Evolutionary conservation across 2,888 invertebrate species (phyloP).

Genomic region (Tenthredo distinguenda): DNA sequence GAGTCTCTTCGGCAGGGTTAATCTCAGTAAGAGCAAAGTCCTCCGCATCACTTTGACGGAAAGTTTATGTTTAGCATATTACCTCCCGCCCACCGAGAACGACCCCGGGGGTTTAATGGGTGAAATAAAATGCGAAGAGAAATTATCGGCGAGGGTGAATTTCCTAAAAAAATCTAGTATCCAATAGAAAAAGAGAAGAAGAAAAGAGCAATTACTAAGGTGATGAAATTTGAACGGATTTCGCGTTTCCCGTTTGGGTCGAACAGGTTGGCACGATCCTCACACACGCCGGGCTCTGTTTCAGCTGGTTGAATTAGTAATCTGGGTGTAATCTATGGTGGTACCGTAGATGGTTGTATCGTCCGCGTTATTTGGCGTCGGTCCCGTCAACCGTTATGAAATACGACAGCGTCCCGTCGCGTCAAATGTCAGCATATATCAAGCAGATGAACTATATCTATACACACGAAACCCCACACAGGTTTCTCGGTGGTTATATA

Average conservation of each 20-base stretch:
- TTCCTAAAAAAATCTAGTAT: background rate
- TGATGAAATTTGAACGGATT: background rate
- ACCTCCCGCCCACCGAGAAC: conserved; percentile 24
- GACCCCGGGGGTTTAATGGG: conserved; percentile 23
- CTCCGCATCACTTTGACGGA: conserved; percentile 59
- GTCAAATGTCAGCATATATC: conserved; percentile 51
- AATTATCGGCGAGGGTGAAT: background rate
- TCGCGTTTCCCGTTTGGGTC: background rate
- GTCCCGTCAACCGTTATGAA: conserved; percentile 51
- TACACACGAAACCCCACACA: background rate
- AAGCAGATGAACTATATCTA: conserved; percentile 32
- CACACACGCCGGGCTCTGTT: background rate
- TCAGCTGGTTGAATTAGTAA: conserved; percentile 42
- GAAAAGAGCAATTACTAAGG: background rate
- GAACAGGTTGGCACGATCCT: conserved; percentile 23
- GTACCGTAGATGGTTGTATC: conserved; percentile 29
- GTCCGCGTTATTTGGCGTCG: conserved; percentile 41
- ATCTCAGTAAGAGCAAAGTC: conserved; percentile 64
- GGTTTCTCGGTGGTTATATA: too few relatives aligned
- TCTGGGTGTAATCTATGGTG: conserved; percentile 54
- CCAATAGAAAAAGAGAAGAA: background rate
- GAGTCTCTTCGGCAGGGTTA: conserved; percentile 53
- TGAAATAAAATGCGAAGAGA: conserved; percentile 6
- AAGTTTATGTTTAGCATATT: conserved; percentile 62
- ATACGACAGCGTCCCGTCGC: conserved; percentile 39